phyloP scores from a whole-genome alignment of 2,888 invertebrate species.

The Orchesella flavescens region DNA sequence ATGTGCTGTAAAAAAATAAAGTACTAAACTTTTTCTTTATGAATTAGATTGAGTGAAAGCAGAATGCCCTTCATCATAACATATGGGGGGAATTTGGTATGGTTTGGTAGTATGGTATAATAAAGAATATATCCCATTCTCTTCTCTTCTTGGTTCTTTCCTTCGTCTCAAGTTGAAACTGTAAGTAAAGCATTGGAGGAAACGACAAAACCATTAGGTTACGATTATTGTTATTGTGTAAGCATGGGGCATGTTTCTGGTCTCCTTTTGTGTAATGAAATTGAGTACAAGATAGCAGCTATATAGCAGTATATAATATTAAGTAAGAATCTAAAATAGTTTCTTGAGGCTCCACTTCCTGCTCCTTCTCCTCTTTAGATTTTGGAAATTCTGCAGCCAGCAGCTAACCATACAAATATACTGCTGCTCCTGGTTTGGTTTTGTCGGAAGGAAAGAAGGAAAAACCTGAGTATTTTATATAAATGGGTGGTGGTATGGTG shows the following conservation, averaged over 20 bases:
- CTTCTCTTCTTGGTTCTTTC: too few relatives aligned
- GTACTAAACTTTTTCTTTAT: background rate
- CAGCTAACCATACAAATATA: too few relatives aligned
- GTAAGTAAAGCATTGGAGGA: background rate
- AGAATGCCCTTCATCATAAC: background rate
- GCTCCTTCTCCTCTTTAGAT: background rate
- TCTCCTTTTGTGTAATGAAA: constrained; percentile 41
- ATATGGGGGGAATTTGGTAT: background rate
- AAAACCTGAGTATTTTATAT: too few relatives aligned
- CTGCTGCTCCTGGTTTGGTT: too few relatives aligned
- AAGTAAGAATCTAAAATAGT: background rate
- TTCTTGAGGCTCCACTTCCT: constrained; percentile 30
- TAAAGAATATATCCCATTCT: background rate
- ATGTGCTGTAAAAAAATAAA: too few relatives aligned
- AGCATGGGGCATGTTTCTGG: constrained; percentile 19
- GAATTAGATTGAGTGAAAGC: constrained; percentile 25
- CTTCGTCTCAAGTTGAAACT: too few relatives aligned
- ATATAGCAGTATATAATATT: background rate
- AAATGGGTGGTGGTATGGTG: background rate
- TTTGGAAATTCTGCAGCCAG: constrained; percentile 7
- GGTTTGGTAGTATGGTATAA: too few relatives aligned
- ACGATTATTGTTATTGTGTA: constrained; percentile 49
- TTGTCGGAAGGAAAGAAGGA: too few relatives aligned
- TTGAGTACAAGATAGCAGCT: constrained; percentile 15
- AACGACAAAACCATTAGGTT: constrained; percentile 45